Evolutionary conservation across 2,797 vertebrate species (phyloP).

Genomic region (Aeoliscus strigatus): DNA sequence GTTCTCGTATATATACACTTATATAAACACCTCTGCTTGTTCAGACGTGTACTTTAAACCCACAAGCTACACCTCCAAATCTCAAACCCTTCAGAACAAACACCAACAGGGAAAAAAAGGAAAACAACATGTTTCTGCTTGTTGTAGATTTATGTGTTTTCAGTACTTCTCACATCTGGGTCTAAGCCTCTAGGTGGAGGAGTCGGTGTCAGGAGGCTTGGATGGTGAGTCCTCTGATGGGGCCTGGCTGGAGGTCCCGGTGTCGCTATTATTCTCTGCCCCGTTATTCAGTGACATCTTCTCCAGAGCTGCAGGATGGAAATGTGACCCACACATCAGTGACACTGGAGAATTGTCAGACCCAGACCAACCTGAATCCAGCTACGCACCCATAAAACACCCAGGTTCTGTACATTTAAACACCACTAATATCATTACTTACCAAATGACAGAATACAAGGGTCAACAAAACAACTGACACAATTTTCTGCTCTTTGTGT

Average conservation of each 20-base stretch:
- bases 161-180: slow-evolving; percentile 14
- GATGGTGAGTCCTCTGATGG: slow-evolving; percentile 77
- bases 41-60: too few relatives aligned
- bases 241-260: slow-evolving; percentile 76
- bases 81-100: slow-evolving; percentile 1
- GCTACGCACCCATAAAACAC: too few relatives aligned
- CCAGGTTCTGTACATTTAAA: too few relatives aligned
- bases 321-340: too few relatives aligned
- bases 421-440: too few relatives aligned
- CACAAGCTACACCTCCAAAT: not conserved
- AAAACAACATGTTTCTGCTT: slow-evolving; percentile 7
- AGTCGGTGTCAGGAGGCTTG: slow-evolving; percentile 76
- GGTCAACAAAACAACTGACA: too few relatives aligned
- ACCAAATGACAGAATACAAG: too few relatives aligned
- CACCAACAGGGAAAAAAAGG: slow-evolving; percentile 9
- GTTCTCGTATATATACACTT: too few relatives aligned
- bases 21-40: too few relatives aligned
- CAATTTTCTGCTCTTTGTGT: too few relatives aligned
- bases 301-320: slow-evolving; percentile 86
- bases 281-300: slow-evolving; percentile 82
- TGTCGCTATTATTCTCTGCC: slow-evolving; percentile 85
- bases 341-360: too few relatives aligned
- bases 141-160: slow-evolving; percentile 11
- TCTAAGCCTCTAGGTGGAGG: slow-evolving; percentile 75
- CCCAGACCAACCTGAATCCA: too few relatives aligned